Percentiles rank a stretch among this genome's conserved stretches.
Conservation (phyloP, 1,140 invertebrate species). For the Tetragonula clypearis region DNA sequence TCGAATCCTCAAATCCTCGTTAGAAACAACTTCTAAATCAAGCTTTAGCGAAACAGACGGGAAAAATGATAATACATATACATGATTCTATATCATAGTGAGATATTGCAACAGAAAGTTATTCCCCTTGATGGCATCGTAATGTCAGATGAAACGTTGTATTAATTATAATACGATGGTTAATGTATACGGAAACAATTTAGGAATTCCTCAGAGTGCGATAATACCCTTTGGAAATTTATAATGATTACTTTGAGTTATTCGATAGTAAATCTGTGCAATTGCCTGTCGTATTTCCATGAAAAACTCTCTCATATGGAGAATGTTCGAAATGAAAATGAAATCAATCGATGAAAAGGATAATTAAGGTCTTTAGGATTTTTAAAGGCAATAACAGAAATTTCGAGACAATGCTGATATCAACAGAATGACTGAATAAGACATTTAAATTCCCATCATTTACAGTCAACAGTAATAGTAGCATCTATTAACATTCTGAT, state of each 20-base stretch:
- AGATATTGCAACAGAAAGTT: background rate
- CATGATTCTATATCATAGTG: background rate
- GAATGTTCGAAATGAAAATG: background rate
- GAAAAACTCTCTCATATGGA: background rate
- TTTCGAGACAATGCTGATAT: too few relatives aligned
- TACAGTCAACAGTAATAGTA: too few relatives aligned
- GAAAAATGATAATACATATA: background rate
- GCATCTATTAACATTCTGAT: background rate
- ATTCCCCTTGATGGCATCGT: background rate
- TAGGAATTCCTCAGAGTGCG: background rate
- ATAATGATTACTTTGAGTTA: background rate
- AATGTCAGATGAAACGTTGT: background rate
- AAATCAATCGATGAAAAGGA: background rate
- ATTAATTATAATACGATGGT: background rate
- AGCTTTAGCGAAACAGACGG: background rate
- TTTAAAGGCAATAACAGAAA: too few relatives aligned
- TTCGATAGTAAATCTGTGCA: background rate
- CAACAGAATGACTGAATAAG: too few relatives aligned
- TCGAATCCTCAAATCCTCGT: background rate
- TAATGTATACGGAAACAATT: background rate
- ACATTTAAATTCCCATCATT: too few relatives aligned
- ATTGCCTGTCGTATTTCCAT: background rate
- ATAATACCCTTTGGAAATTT: background rate
- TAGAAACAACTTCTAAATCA: background rate
- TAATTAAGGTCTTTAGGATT: background rate